Percentiles rank a stretch among this genome's conserved stretches.
phyloP scores from a whole-genome alignment of 2,888 invertebrate genomes.

The Odontocerum albicorne region DNA sequence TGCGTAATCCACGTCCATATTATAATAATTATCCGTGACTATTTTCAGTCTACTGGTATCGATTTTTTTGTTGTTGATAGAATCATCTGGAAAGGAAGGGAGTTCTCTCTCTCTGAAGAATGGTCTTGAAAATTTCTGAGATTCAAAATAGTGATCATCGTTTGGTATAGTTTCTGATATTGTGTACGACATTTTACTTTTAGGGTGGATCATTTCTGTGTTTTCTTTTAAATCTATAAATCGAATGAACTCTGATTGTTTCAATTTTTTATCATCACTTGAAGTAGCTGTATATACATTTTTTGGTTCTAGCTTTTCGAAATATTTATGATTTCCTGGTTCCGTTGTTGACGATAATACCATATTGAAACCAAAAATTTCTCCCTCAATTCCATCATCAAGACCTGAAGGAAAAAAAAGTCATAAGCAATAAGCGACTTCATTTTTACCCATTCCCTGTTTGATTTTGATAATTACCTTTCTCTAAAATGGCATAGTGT shows the following conservation, averaged over 20 bases:
- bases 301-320: conserved; percentile 17
- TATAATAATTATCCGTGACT: conserved; percentile 18
- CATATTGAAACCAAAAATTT: conserved; percentile 67
- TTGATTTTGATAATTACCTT: conserved; percentile 40
- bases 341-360: conserved; percentile 60
- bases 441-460: background rate
- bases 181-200: no score
- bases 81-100: no score
- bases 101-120: no score
- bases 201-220: background rate
- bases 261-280: conserved; percentile 4
- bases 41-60: conserved; percentile 13
- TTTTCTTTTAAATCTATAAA: conserved; percentile 10
- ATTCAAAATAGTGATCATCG: no score
- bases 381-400: conserved; percentile 69
- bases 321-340: conserved; percentile 28
- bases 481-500: conserved; percentile 67
- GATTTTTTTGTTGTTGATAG: conserved; percentile 4
- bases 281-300: background rate
- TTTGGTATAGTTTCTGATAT: no score
- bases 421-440: background rate
- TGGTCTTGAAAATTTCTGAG: no score
- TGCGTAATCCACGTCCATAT: conserved; percentile 14
- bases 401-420: conserved; percentile 44
- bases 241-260: conserved; percentile 20